Conservation (phyloP, 2,797 vertebrate species). For the Spinus olivaceus region DNA sequence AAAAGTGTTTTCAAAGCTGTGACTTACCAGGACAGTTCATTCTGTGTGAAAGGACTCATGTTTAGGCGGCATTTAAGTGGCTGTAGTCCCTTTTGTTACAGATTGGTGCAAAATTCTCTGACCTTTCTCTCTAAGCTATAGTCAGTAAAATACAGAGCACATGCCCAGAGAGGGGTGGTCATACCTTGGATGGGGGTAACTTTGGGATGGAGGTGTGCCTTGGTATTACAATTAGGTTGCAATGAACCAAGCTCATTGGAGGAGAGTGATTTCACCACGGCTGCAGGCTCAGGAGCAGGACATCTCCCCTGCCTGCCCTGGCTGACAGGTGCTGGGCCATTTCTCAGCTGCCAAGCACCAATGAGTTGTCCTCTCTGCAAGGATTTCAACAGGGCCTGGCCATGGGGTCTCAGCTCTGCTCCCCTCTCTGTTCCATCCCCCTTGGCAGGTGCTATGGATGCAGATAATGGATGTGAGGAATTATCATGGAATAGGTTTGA, state of each 20-base stretch:
- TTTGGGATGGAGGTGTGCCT: neutral
- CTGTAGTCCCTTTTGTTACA: neutral
- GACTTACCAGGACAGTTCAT: neutral
- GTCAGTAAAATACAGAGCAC: neutral
- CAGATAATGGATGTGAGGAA: rapidly evolving
- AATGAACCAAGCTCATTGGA: neutral
- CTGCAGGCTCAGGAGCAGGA: too few species aligned
- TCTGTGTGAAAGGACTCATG: neutral
- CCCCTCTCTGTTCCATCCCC: too few species aligned
- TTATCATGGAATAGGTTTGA: neutral
- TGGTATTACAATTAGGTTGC: neutral
- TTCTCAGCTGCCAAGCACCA: neutral
- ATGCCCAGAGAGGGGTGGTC: neutral
- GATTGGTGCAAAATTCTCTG: neutral
- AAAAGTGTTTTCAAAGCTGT: neutral
- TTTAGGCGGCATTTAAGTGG: neutral
- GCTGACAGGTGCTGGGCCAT: neutral
- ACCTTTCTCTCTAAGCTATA: neutral
- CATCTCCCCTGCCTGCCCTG: neutral
- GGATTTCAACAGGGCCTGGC: neutral
- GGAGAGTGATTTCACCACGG: rapidly evolving
- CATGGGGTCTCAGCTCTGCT: rapidly evolving
- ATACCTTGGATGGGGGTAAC: rapidly evolving
- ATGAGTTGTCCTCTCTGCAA: neutral
- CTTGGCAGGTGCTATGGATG: neutral